phyloP scores from a whole-genome alignment of 2,113 vertebrate species.

The Pelvicachromis taeniatus region DNA sequence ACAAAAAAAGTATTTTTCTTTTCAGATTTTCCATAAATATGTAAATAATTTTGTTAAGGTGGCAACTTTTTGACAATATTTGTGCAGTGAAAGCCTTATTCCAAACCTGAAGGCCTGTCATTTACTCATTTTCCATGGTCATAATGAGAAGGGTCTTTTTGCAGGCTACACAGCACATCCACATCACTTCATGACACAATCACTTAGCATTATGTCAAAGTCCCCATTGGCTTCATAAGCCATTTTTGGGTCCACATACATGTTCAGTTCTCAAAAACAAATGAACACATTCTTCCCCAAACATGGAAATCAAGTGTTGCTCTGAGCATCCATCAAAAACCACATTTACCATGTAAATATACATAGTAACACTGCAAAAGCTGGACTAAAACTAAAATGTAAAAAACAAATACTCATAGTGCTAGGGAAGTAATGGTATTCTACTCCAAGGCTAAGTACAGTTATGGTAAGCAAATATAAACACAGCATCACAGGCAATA shows the following conservation, averaged over 20 bases:
- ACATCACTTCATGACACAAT: neutral
- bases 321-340: neutral
- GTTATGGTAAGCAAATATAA: neutral
- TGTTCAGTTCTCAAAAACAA: neutral
- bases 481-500: neutral
- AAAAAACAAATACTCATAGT: neutral
- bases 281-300: neutral
- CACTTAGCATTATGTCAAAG: neutral
- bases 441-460: neutral
- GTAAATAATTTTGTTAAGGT: neutral
- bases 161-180: neutral
- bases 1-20: neutral
- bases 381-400: neutral
- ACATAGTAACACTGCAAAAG: neutral
- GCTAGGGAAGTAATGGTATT: neutral
- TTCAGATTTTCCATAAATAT: neutral
- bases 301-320: neutral
- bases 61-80: neutral
- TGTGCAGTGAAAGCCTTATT: neutral
- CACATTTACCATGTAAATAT: neutral
- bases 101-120: neutral
- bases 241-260: neutral
- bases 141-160: neutral
- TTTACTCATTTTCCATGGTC: neutral
- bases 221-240: neutral